Evolutionary conservation across 1,140 invertebrate species (phyloP).

Genomic region (Drosophila orosa): DNA sequence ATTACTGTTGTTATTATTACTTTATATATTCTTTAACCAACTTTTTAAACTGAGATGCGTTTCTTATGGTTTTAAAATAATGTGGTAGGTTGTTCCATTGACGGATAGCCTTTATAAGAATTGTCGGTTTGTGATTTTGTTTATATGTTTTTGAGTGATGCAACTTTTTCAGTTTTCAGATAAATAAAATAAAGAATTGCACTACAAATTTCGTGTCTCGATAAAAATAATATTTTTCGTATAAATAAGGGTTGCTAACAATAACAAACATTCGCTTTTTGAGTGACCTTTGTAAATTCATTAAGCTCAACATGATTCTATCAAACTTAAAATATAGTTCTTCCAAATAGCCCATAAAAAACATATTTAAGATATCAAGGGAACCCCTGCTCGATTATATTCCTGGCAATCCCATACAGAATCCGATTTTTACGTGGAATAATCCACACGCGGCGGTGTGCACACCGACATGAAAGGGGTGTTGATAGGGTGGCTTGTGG

Average conservation of each 20-base stretch:
- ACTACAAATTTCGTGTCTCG: not conserved
- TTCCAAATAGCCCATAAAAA: not conserved
- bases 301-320: not conserved
- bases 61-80: no score
- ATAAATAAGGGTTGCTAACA: no score
- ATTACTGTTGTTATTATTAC: no score
- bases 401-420: conserved; percentile 35
- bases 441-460: conserved; percentile 29
- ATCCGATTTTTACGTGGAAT: conserved; percentile 40
- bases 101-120: no score
- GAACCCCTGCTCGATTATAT: not conserved
- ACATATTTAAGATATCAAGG: not conserved
- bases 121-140: no score
- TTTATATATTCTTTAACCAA: no score
- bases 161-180: not conserved
- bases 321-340: not conserved
- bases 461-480: conserved; percentile 66
- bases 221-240: not conserved
- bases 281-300: not conserved
- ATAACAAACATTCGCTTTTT: no score
- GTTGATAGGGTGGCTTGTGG: conserved; percentile 26
- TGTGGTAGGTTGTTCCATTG: no score
- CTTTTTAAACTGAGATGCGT: no score
- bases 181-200: not conserved
- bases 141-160: not conserved